Evolutionary conservation across 1,140 invertebrate species (phyloP).

Genomic region (Conus ventricosus): DNA sequence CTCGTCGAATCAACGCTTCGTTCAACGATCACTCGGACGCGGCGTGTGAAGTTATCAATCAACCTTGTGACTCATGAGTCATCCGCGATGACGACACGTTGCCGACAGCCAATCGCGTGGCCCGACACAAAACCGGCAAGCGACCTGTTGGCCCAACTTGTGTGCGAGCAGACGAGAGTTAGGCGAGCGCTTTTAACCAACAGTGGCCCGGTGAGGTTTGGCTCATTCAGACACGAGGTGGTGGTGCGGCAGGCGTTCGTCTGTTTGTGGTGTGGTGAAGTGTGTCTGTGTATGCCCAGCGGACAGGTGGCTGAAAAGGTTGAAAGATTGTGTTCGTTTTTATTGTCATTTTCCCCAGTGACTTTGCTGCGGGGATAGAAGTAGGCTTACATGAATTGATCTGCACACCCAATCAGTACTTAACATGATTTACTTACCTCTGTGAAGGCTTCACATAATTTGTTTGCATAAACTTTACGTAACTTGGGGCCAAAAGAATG

Average conservation of each 20-base stretch:
- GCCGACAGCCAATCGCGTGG: constrained; percentile 13
- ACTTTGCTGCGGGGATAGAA: not conserved
- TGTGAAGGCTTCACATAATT: not conserved
- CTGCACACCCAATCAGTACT: not conserved
- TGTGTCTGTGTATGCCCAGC: not conserved
- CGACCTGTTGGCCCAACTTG: not conserved
- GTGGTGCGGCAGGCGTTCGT: not conserved
- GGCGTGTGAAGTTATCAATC: constrained; percentile 38
- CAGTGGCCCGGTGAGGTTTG: not conserved
- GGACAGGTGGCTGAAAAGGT: too few relatives aligned
- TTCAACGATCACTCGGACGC: not conserved
- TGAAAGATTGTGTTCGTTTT: not conserved
- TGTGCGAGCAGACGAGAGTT: constrained; percentile 23
- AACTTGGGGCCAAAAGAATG: too few relatives aligned
- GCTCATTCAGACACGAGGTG: not conserved
- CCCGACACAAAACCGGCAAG: constrained; percentile 1
- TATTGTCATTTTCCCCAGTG: not conserved
- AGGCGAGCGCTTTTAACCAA: not conserved
- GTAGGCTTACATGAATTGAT: not conserved
- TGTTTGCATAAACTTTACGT: not conserved
- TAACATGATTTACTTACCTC: not conserved
- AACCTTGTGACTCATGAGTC: constrained; percentile 33
- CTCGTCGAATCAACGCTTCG: too few relatives aligned
- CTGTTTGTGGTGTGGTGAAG: not conserved
- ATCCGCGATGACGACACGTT: constrained; percentile 16